These are phyloP conservation scores for Amyelois transitella DNA, from an alignment of 1,140 invertebrate species.

Conservation along the genomic window DNA sequence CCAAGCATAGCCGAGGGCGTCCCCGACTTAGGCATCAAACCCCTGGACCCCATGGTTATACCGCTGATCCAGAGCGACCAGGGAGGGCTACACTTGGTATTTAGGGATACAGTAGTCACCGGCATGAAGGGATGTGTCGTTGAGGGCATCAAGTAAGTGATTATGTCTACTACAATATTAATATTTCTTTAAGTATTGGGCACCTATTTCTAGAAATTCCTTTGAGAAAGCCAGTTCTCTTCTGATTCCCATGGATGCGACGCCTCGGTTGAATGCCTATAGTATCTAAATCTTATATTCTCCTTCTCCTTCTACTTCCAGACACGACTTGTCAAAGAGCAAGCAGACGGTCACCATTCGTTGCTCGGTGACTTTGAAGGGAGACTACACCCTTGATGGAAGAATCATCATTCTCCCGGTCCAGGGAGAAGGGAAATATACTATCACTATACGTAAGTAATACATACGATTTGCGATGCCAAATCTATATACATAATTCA, in stretches of 20 bases:
- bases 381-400: slow-evolving; percentile 47
- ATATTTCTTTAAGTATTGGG: too few relatives aligned
- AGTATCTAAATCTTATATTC: neutral
- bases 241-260: too few relatives aligned
- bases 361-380: slow-evolving; percentile 32
- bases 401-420: slow-evolving; percentile 48
- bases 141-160: slow-evolving; percentile 40
- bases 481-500: too few relatives aligned
- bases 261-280: neutral
- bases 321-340: slow-evolving; percentile 28
- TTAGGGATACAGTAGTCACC: slow-evolving; percentile 44
- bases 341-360: slow-evolving; percentile 28
- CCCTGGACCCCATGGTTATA: slow-evolving; percentile 50
- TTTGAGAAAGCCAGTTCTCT: too few relatives aligned
- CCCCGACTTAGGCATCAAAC: slow-evolving; percentile 34
- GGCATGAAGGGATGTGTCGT: slow-evolving; percentile 44
- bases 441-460: slow-evolving; percentile 53
- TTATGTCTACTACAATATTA: too few relatives aligned
- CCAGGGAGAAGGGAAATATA: slow-evolving; percentile 51
- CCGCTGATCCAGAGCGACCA: slow-evolving; percentile 33
- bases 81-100: slow-evolving; percentile 40
- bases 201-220: too few relatives aligned
- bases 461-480: too few relatives aligned
- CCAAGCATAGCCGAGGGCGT: slow-evolving; percentile 38
- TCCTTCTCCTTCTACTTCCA: slow-evolving; percentile 15